Base-by-base conservation (phyloP, 2,113 vertebrate genomes). In the Tautogolabrus adspersus region DNA sequence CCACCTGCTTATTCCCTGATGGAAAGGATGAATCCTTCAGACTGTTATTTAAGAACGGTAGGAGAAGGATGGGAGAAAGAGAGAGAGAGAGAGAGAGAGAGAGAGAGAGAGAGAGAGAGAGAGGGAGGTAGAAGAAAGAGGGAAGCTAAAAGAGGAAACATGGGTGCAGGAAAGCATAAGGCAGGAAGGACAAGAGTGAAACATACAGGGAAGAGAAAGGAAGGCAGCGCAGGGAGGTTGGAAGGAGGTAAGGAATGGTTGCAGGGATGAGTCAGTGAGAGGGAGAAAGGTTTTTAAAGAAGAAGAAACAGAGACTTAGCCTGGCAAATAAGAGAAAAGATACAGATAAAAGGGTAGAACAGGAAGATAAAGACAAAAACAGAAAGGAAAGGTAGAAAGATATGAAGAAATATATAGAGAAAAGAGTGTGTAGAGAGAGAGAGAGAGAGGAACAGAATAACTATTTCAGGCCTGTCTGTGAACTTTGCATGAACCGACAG, bases 401-500 rank as follows among this genome's bases (percentile, higher is more conserved):
- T 55, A 77, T 55, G 22, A 21, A 62, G 69, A 66, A 52, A 51
- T 52, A 71, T 59, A 49, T 3, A 51, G 46, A 60, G 67, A 61
- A 71, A 44, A 68, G 22, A 54, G 42, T 18, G n/a, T 0, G 18
- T 42, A 19, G 16, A 49, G 61, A 74, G 71, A 82, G 30, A 6
- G 6, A 34, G 47, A 49, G 61, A 74, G 71, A 82, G 30, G 30
- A 34, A 34, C 30, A 5, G 79, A 82, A 81, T 76, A 96, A 97
- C 95, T 94, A 95, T 97, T 96, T 95, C 93, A 94, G 95, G 96
- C 93, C 96, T 93, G 95, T 97, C 95, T 96, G 96, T 99, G 98
- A 99, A 99, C 98, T 99, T 98, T 98, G 96, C 96, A 96, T 98
- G 97, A 99, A 99, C 97, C 95, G 93, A 94, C 92, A 95, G 96